Evolutionary conservation across 2,888 invertebrate species (phyloP), one percentile per base, ranked within the genome.

Genomic region (Pristionchus exspectatus): DNA sequence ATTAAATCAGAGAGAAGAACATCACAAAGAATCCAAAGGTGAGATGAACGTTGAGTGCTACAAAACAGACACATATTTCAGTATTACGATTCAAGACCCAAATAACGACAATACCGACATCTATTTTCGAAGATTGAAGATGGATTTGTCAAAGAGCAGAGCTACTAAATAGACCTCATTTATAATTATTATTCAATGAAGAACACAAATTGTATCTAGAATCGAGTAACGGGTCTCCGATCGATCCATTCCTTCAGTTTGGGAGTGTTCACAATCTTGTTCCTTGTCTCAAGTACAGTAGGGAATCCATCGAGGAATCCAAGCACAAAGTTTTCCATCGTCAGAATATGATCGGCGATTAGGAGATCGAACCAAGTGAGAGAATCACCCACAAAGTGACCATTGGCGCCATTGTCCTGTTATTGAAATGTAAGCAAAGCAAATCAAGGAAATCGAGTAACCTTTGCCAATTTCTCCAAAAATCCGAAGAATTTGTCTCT

Each of bases 311-410:
- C 27, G 81, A 81, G 81, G 27, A 81, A 81, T 10, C 50, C 50
- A 50, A 54, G 50, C 14, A 81, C 50, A 54, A 81, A 81, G 81
- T 44, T 50, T 16, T 50, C 44, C 81, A 81, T 81, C 5, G 81
- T 50, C 27, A 81, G 74, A 38, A 74, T 74, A 38, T 81, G 81
- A 81, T 81, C 81, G 50, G 81, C 81, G 27, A 81, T 81, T 1
- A 81, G 81, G 18, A 81, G 81, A 81, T 81, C 81, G 81, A 81
- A 44, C 81, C 81, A 81, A 44, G 81, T 50, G 81, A 81, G 81
- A 81, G 81, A 81, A 81, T 24, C 24, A 27, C 81, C 81, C 2
- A 81, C 81, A 27, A 50, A 81, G 54, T 81, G 50, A 81, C 81
- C 81, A 27, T 50, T 81, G 54, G n/a, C 0, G 10, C 50, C n/a